A percentile compares a stretch with the other conserved stretches of the same genome.
These are phyloP conservation scores for Siphlonurus alternatus DNA, from an alignment of 2,888 invertebrate species.

Conservation along the genomic window DNA sequence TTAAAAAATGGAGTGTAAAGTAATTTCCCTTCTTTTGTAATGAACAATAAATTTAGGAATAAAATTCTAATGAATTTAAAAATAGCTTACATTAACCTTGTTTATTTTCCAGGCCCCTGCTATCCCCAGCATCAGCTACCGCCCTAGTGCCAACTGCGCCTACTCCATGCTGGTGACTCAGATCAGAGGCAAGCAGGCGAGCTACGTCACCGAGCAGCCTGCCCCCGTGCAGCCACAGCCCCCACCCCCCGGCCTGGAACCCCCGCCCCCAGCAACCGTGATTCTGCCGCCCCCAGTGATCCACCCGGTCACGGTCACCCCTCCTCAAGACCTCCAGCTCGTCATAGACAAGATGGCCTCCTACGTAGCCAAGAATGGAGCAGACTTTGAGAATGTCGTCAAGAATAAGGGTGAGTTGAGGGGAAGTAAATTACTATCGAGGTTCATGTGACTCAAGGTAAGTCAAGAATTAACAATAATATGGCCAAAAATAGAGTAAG, in stretches of 20 bases:
- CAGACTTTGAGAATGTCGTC: slow-evolving; percentile 79
- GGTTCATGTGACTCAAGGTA: too few species aligned
- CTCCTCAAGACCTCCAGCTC: slow-evolving; percentile 65
- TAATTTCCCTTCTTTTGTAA: too few species aligned
- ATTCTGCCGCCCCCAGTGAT: slow-evolving; percentile 11
- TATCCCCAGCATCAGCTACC: slow-evolving; percentile 51
- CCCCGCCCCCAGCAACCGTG: neutral
- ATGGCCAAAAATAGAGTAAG: too few species aligned
- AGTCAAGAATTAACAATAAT: too few species aligned
- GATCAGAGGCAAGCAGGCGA: slow-evolving; percentile 46
- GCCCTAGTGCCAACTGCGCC: slow-evolving; percentile 70
- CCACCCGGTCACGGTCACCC: slow-evolving; percentile 36
- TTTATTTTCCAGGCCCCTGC: slow-evolving; percentile 20
- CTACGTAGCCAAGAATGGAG: slow-evolving; percentile 90
- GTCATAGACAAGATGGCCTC: slow-evolving; percentile 94
- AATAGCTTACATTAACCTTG: too few species aligned
- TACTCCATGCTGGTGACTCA: slow-evolving; percentile 77
- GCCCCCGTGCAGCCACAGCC: slow-evolving; percentile 6
- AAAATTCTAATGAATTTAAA: too few species aligned
- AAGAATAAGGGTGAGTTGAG: slow-evolving; percentile 40
- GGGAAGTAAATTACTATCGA: too few species aligned
- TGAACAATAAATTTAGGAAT: too few species aligned
- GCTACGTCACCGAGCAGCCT: neutral
- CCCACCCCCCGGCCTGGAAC: slow-evolving; percentile 6
- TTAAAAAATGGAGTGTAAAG: too few species aligned